phyloP scores from a whole-genome alignment of 1,140 invertebrate genomes.

The Orius laevigatus region DNA sequence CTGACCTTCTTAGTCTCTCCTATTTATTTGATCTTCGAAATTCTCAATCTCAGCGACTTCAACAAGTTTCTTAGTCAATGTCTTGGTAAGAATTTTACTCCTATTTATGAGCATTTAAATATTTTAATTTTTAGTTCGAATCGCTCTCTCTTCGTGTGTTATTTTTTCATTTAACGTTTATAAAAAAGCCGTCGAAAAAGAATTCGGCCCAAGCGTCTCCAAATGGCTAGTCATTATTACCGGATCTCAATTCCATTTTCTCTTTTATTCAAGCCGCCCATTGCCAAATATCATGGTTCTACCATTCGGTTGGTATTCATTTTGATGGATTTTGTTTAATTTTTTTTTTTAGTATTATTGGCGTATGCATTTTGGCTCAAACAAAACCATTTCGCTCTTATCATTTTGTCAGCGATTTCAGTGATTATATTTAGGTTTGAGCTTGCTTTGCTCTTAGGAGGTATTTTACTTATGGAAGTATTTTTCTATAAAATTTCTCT shows the following conservation, averaged over 20 bases:
- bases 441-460: constrained; percentile 69
- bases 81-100: constrained; percentile 50
- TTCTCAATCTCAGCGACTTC: constrained; percentile 35
- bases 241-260: constrained; percentile 89
- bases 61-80: constrained; percentile 84
- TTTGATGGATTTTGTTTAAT: constrained; percentile 13
- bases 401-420: constrained; percentile 67
- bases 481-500: constrained; percentile 32
- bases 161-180: constrained; percentile 57
- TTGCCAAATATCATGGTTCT: constrained; percentile 94
- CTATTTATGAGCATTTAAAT: constrained; percentile 7
- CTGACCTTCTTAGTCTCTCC: constrained; percentile 66
- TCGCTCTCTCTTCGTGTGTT: constrained; percentile 57
- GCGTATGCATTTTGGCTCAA: constrained; percentile 74
- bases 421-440: constrained; percentile 87
- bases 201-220: constrained; percentile 61
- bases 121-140: constrained; percentile 55
- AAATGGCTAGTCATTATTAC: constrained; percentile 75
- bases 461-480: constrained; percentile 71
- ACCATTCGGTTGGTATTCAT: constrained; percentile 55
- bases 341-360: constrained; percentile 56
- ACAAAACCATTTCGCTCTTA: constrained; percentile 55
- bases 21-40: constrained; percentile 47
- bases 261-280: constrained; percentile 88
- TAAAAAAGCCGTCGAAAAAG: constrained; percentile 45